Base-by-base conservation (phyloP, 2,113 vertebrate genomes). In the Pleuronectes platessa region DNA sequence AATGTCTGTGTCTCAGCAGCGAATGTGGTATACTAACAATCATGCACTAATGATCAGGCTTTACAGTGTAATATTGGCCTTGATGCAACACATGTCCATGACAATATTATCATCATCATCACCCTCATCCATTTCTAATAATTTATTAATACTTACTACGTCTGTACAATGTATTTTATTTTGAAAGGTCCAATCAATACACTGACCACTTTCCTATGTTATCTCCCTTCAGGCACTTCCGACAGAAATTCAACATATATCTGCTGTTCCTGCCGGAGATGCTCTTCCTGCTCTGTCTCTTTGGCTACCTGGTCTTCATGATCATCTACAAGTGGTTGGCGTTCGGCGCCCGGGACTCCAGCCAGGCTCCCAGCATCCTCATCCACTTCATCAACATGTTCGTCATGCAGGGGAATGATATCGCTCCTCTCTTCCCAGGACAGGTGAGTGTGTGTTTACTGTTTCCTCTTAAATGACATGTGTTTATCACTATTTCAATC, bases 381-480 rank as follows among this genome's bases (percentile, higher is more conserved):
- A 97, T 99, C 49, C 94, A 97, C 40, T 99, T 98, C 81, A 99
- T 99, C 76, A 96, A 96, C 91, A 99, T 99, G 97, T 99, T 99
- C 51, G 89, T 99, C 20, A 97, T 97, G 91, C 84, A 94, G 20
- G 91, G 85, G 11, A 92, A 89, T 4, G 82, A 82, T 14, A 83
- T 91, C 10, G 66, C 84, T 0, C 89, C 87, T 3, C 94, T 99
- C 17, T 99, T 95, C 68, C 83, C 86, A 0, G 97, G 97, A 49
- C 98, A 99, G 96, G 98, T 97, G 18, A 27, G 93, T 97, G 17
- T 31, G 92, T 78, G 1, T n/a, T 24, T 11, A 63, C n/a, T 1
- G 9, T 7, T n/a, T 20, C 17, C 0, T 45, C 45, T 31, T 31
- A 62, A 24, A 20, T 64, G 2, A 27, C 20, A 61, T 20, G 40